Conservation (phyloP, 2,797 vertebrate species). For the Semaprochilodus insignis region DNA sequence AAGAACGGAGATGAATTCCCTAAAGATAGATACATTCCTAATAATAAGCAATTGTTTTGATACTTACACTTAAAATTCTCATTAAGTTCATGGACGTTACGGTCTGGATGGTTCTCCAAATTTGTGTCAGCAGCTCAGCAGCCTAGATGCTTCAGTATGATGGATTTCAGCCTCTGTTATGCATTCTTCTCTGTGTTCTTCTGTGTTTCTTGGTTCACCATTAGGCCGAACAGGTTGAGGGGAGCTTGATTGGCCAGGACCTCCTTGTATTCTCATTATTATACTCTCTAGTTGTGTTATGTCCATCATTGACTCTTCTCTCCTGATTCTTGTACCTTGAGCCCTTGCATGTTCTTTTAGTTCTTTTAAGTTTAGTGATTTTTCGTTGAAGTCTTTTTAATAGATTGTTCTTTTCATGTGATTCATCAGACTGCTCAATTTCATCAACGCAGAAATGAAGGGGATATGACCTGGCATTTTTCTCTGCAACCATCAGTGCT, state of each 20-base stretch:
- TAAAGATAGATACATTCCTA: too few species aligned
- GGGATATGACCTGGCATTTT: background rate
- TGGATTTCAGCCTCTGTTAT: background rate
- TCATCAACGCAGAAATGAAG: background rate
- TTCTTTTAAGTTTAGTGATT: background rate
- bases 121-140: background rate
- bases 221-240: background rate
- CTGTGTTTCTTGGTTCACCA: background rate
- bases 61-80: background rate
- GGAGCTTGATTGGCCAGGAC: background rate
- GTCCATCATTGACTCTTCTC: background rate
- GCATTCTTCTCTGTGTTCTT: background rate
- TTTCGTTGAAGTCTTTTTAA: background rate
- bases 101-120: background rate
- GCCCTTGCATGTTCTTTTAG: background rate
- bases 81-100: background rate
- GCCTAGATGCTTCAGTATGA: background rate
- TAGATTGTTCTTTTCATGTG: background rate
- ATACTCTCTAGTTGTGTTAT: background rate
- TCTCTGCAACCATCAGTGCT: background rate
- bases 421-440: background rate
- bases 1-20: background rate
- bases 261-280: background rate
- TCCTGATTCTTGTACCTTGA: background rate
- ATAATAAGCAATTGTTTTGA: background rate